Evolutionary conservation across 2,797 vertebrate species (phyloP).

Genomic region (Apodemus agrarius): DNA sequence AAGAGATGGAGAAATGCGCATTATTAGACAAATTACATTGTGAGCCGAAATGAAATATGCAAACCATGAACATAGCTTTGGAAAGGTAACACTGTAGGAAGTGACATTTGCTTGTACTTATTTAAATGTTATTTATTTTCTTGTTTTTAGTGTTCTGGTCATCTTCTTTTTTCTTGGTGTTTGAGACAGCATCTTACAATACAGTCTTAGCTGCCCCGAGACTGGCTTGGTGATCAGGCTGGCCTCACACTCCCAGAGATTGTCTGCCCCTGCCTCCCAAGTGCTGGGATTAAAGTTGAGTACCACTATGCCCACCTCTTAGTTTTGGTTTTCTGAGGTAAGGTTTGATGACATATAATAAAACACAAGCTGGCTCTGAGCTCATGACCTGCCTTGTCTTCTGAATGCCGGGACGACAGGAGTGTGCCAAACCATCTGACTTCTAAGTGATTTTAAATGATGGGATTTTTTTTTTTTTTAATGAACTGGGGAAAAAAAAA

Average conservation of each 20-base stretch:
- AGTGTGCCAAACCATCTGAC: background rate
- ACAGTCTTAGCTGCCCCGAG: no score
- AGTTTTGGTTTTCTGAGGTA: background rate
- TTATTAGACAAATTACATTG: background rate
- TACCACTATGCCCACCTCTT: no score
- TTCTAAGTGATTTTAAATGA: slow-evolving; percentile 43
- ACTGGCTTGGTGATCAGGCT: no score
- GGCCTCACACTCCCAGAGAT: background rate
- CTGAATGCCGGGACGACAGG: background rate
- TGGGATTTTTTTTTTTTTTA: background rate
- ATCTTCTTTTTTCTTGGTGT: background rate
- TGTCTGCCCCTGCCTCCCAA: background rate
- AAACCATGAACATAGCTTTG: background rate
- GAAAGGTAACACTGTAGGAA: background rate
- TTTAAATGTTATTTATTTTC: background rate
- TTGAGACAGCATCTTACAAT: background rate
- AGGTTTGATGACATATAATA: background rate
- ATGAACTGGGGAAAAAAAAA: background rate
- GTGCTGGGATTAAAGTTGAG: no score
- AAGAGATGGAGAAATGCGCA: slow-evolving; percentile 76
- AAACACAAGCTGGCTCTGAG: background rate
- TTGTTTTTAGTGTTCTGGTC: background rate
- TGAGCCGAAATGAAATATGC: background rate
- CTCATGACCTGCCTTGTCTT: background rate
- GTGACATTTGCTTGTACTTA: background rate